These are phyloP conservation scores for Crenichthys baileyi DNA, from an alignment of 2,797 vertebrate species.

Conservation along the genomic window DNA sequence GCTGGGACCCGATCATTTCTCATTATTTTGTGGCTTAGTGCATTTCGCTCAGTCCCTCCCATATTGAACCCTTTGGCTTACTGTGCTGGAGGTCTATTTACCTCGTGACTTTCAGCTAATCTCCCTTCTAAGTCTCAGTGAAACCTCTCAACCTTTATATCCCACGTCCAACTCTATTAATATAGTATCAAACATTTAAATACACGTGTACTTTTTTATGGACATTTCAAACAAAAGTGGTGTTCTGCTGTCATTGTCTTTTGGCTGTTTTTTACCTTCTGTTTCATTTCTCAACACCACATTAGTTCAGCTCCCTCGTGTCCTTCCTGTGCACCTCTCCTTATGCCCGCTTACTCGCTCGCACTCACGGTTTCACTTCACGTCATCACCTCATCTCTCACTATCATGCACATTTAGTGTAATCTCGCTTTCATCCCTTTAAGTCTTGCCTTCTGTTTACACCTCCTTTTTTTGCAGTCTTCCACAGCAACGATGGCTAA, in stretches of 20 bases:
- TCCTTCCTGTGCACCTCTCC: constrained; percentile 30
- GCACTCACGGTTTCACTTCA: constrained; percentile 29
- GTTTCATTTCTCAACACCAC: constrained; percentile 53
- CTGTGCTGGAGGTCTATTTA: constrained; percentile 70
- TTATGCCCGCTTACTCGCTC: constrained; percentile 37
- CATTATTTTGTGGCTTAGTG: constrained; percentile 67
- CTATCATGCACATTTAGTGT: constrained; percentile 32
- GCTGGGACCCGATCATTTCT: constrained; percentile 65
- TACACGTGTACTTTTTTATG: background rate
- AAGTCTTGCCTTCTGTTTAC: constrained; percentile 45
- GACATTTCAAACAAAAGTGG: background rate
- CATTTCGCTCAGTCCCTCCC: constrained; percentile 64
- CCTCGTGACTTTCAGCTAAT: constrained; percentile 73
- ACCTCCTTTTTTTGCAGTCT: constrained; percentile 23
- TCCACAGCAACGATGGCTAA: constrained; percentile 25
- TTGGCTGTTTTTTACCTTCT: constrained; percentile 17
- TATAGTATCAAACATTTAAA: background rate
- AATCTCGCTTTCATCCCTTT: constrained; percentile 49
- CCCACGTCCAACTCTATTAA: background rate
- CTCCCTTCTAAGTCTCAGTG: constrained; percentile 47
- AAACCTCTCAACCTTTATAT: constrained; percentile 44
- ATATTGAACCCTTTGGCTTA: constrained; percentile 52
- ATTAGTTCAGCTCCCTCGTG: constrained; percentile 40
- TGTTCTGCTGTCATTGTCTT: background rate
- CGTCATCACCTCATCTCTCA: constrained; percentile 60